Conservation (phyloP, 1,140 invertebrate genomes). For the Pseudomyrmex sp. region DNA sequence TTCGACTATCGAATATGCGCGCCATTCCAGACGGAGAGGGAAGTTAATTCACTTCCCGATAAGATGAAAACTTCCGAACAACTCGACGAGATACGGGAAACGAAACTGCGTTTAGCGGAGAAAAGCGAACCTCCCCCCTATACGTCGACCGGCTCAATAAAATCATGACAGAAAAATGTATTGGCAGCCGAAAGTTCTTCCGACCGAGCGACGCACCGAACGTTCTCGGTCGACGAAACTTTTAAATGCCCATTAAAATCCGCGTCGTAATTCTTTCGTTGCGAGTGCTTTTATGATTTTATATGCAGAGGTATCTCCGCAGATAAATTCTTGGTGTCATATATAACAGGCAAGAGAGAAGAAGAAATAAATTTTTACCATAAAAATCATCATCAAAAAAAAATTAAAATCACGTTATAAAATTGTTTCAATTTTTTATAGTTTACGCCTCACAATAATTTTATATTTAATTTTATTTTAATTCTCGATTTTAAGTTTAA, state of each 20-base stretch:
- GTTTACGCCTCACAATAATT: too few relatives aligned
- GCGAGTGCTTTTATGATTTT: background rate
- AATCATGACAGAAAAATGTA: slow-evolving; percentile 35
- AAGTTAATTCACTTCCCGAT: slow-evolving; percentile 37
- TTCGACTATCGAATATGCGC: slow-evolving; percentile 29
- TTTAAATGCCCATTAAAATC: slow-evolving; percentile 47
- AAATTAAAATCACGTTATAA: background rate
- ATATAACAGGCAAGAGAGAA: too few relatives aligned
- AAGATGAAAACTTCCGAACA: slow-evolving; percentile 52
- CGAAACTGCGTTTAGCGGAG: slow-evolving; percentile 23
- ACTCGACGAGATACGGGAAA: slow-evolving; percentile 8
- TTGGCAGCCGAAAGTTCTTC: slow-evolving; percentile 30
- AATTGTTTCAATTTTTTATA: background rate
- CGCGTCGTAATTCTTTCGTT: background rate
- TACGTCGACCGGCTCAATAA: slow-evolving; percentile 4
- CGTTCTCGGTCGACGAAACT: slow-evolving; percentile 17
- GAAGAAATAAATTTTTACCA: slow-evolving; percentile 1
- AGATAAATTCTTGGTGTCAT: background rate
- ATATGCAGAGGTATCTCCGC: background rate
- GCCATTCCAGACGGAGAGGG: background rate
- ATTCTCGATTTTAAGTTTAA: background rate
- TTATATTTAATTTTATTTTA: background rate
- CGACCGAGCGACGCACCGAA: background rate
- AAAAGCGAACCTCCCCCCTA: background rate
- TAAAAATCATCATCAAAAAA: background rate